Evolutionary conservation across 2,888 invertebrate species (phyloP), one percentile per base, ranked within the genome.

Genomic region (Rotaria socialis): DNA sequence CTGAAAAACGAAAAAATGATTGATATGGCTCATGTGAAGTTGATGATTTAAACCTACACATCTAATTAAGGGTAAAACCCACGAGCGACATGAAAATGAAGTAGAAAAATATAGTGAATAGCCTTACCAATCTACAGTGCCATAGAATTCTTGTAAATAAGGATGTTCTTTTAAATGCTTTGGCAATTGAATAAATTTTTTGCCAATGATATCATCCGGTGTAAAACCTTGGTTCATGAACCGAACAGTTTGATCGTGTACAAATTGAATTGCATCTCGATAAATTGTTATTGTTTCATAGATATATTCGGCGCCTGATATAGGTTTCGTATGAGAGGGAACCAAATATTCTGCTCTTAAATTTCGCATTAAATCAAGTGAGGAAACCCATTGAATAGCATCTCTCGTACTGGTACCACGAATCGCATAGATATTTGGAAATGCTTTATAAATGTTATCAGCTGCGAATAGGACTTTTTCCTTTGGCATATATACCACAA

Each of bases 371-470:
- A 86, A 88, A 58, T 90, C 89, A 56, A 90, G 74, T 5, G 90
- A 90, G 24, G 87, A 74, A 6, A 88, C 87, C 90, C 90, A 90
- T 60, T 88, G 87, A 74, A 88, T 87, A 0, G 89, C 87, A 86
- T 89, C 88, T 11, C 90, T 87, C 10, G 89, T 87, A 6, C 88
- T 88, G 0, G 89, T 89, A 41, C 90, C 90, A 8, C 90, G 88
- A 75, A 90, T 90, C 47, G 90, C 89, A 88, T 90, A 90, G 14
- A 90, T 87, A 87, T 90, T 90, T 1, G 90, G 90, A 86, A 90
- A 90, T 4, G 89, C 89, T 86, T 87, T 87, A 88, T 90, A 90
- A 7, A 89, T 85, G 84, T 90, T 89, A 87, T 90, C 90, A 2
- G 89, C 90, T 74, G 89, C 89, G 8, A 90, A 87, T 22, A 90